Evolutionary conservation across 2,113 vertebrate genomes (phyloP), one percentile per base, ranked within the genome.

Genomic region (Bombycilla garrulus): DNA sequence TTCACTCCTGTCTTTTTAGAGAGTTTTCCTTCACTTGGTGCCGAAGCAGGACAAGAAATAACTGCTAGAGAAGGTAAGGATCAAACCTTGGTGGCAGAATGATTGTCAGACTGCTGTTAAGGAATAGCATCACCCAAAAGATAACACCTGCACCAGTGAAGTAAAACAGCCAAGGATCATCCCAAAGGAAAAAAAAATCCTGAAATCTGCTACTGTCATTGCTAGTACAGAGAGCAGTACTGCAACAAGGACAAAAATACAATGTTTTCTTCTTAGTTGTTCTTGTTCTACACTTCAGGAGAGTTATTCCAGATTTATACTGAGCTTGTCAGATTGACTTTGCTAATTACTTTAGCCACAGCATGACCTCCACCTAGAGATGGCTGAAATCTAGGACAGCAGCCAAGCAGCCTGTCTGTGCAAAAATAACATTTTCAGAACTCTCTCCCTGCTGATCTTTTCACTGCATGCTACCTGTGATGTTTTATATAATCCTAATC

Each of bases 301-400:
- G 60, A 74, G 7, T 86, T 94, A 83, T 80, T 83, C 33, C 38
- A 78, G 80, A 21, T 83, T 90, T 88, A 56, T 54, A 88, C 42
- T 72, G 53, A 95, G 47, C 53, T 80, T 40, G 74, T 82, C 38
- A 94, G 82, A 86, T n/a, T 90, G 88, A 88, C 86, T 45, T 93
- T 94, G 71, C 61, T 92, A 85, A 93, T 86, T 90, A 86, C 82
- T 86, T 92, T 53, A 92, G 60, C 56, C 76, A 88, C 71, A 92
- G 79, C 64, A 70, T 77, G 86, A 92, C 67, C 92, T 94, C 61
- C 40, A 93, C 58, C 48, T 53, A 83, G 25, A 84, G 38, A 61
- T 86, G 50, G 18, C 90, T 88, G 82, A 93, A 82, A 88, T 83
- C 85, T 81, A 70, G 86, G 85, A 82, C 42, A 83, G 66, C 51